phyloP scores from a whole-genome alignment of 1,140 invertebrate species.

The Euglossa dilemma region DNA sequence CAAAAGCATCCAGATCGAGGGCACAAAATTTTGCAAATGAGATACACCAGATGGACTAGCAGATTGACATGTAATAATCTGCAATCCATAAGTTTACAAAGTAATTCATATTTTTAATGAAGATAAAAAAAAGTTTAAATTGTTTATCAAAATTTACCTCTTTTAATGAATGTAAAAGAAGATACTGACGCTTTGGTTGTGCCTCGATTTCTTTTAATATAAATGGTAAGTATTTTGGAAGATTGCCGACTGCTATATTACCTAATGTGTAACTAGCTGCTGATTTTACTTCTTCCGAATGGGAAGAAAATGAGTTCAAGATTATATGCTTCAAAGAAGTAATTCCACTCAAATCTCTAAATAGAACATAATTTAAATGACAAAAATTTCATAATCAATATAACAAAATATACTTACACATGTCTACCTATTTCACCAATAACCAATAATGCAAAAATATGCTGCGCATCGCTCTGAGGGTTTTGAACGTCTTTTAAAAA shows the following conservation, averaged over 20 bases:
- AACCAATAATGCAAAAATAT: slow-evolving; percentile 95
- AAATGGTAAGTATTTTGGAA: slow-evolving; percentile 96
- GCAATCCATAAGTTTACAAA: slow-evolving; percentile 28
- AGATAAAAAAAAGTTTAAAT: background rate
- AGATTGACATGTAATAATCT: slow-evolving; percentile 95
- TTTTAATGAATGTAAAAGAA: slow-evolving; percentile 97
- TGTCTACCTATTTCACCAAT: slow-evolving; percentile 98
- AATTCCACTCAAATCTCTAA: slow-evolving; percentile 93
- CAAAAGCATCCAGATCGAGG: slow-evolving; percentile 93
- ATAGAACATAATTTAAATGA: slow-evolving; percentile 62
- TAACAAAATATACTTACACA: slow-evolving; percentile 85
- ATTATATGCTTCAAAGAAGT: slow-evolving; percentile 89
- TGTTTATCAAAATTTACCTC: slow-evolving; percentile 86
- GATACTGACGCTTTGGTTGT: slow-evolving; percentile 96
- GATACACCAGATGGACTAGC: slow-evolving; percentile 89
- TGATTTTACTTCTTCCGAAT: slow-evolving; percentile 95
- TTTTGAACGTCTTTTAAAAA: slow-evolving; percentile 93
- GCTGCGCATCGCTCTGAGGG: slow-evolving; percentile 89
- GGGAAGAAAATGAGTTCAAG: slow-evolving; percentile 89
- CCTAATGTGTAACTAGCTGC: slow-evolving; percentile 98
- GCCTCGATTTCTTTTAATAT: slow-evolving; percentile 96
- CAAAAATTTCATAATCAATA: background rate
- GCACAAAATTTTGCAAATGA: slow-evolving; percentile 92
- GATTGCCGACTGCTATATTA: slow-evolving; percentile 96
- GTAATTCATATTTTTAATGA: too few relatives aligned